These are phyloP conservation scores for Cisticola juncidis DNA, from an alignment of 2,113 vertebrate species.

Conservation along the genomic window DNA sequence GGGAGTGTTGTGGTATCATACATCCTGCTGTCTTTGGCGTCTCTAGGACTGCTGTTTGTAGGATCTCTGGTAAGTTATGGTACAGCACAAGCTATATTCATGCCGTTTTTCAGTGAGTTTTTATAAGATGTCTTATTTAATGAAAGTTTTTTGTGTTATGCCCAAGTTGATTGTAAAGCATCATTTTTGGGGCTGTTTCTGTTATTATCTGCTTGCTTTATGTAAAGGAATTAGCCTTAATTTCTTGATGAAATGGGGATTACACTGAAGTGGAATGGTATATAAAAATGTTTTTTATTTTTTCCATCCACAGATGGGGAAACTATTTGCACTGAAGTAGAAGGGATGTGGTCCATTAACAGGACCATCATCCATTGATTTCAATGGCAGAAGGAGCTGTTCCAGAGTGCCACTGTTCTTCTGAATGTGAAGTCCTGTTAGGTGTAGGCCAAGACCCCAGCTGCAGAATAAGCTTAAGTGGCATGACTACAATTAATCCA, in stretches of 20 bases:
- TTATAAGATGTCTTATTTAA: neutral
- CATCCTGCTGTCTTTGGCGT: conserved; percentile 77
- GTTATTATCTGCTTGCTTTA: neutral
- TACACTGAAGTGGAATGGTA: neutral
- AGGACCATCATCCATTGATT: neutral
- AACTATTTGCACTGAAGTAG: neutral
- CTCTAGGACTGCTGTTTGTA: conserved; percentile 74
- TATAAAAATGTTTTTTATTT: neutral
- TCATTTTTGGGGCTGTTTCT: neutral
- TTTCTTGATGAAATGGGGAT: neutral
- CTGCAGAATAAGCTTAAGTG: neutral
- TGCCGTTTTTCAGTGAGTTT: neutral
- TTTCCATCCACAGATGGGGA: neutral
- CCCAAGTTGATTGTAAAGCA: neutral
- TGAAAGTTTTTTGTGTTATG: neutral
- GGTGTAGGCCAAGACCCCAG: neutral
- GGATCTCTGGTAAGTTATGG: conserved; percentile 79
- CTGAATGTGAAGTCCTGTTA: neutral
- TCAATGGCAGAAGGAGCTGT: neutral
- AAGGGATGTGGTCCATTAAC: neutral
- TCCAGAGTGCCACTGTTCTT: neutral
- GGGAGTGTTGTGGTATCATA: conserved; percentile 72
- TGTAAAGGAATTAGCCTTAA: neutral
- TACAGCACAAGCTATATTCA: neutral
- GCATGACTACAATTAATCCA: neutral